phyloP scores from a whole-genome alignment of 2,113 vertebrate genomes.

The Paraplagusia blochii region DNA sequence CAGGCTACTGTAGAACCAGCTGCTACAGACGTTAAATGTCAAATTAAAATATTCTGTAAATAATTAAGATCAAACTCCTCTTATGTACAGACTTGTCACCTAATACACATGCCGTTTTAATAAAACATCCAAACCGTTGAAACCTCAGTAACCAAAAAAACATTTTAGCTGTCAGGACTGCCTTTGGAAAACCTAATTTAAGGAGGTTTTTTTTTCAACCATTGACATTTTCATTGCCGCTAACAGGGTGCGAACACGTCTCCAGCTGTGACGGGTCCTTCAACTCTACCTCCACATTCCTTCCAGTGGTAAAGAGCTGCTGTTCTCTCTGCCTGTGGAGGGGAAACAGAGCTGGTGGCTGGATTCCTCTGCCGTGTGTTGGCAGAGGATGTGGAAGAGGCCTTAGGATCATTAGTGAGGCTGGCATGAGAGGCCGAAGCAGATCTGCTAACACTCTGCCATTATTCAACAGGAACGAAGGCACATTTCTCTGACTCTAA shows the following conservation, averaged over 20 bases:
- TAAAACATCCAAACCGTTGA: slow-evolving; percentile 42
- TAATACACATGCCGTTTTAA: slow-evolving; percentile 9
- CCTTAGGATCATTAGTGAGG: slow-evolving; percentile 68
- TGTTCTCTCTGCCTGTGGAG: slow-evolving; percentile 46
- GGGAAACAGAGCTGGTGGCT: slow-evolving; percentile 61
- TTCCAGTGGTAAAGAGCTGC: slow-evolving; percentile 47
- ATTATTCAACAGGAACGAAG: slow-evolving; percentile 66
- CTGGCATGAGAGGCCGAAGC: slow-evolving; percentile 66
- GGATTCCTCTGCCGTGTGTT: slow-evolving; percentile 55
- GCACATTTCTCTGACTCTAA: slow-evolving; percentile 64
- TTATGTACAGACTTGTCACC: slow-evolving; percentile 42
- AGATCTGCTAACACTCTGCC: slow-evolving; percentile 72
- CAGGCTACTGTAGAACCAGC: too few species aligned
- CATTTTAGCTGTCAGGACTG: slow-evolving; percentile 38
- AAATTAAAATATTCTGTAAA: too few species aligned
- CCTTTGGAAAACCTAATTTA: slow-evolving; percentile 34
- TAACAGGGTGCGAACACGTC: slow-evolving; percentile 57
- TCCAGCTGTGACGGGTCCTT: slow-evolving; percentile 63
- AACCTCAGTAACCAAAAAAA: slow-evolving; percentile 40
- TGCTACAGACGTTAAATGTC: too few species aligned
- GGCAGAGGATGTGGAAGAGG: slow-evolving; percentile 69
- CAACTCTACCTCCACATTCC: slow-evolving; percentile 61
- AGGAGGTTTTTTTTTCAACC: slow-evolving; percentile 45
- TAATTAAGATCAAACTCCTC: too few species aligned
- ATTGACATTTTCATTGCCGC: slow-evolving; percentile 40